These are phyloP conservation scores for Tenthredo scrophulariae DNA, from an alignment of 2,888 invertebrate genomes.

Conservation along the genomic window DNA sequence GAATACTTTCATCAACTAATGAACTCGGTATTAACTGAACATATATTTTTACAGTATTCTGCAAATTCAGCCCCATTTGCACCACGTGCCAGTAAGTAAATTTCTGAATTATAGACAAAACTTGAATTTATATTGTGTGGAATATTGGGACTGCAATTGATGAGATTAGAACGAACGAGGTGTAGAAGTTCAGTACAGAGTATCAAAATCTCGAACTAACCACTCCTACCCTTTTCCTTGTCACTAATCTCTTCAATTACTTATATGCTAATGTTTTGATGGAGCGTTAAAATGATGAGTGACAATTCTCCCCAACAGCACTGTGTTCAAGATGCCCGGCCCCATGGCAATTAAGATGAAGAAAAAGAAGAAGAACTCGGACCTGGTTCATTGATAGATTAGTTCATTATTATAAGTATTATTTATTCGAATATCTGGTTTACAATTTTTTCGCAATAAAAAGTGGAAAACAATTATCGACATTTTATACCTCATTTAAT, in stretches of 20 bases:
- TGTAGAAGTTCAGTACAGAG: neutral
- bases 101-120: neutral
- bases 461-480: neutral
- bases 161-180: neutral
- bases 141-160: neutral
- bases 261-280: neutral
- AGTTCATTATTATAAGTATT: neutral
- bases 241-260: neutral
- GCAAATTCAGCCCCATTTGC: constrained; percentile 98
- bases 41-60: constrained; percentile 89
- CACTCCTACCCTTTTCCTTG: neutral
- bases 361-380: constrained; percentile 87
- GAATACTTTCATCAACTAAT: neutral
- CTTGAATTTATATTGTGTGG: neutral
- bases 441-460: constrained; percentile 38
- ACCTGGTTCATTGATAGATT: constrained; percentile 67
- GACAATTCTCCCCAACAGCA: constrained; percentile 80
- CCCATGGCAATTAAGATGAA: constrained; percentile 88
- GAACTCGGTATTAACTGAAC: constrained; percentile 45
- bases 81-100: constrained; percentile 96
- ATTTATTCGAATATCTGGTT: constrained; percentile 26
- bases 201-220: neutral
- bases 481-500: neutral
- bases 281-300: neutral
- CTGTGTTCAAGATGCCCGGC: constrained; percentile 94